A percentile compares a stretch with the other conserved stretches of the same genome.
Evolutionary conservation across 1,140 invertebrate genomes (phyloP).

Genomic region (Megathymus violae): DNA sequence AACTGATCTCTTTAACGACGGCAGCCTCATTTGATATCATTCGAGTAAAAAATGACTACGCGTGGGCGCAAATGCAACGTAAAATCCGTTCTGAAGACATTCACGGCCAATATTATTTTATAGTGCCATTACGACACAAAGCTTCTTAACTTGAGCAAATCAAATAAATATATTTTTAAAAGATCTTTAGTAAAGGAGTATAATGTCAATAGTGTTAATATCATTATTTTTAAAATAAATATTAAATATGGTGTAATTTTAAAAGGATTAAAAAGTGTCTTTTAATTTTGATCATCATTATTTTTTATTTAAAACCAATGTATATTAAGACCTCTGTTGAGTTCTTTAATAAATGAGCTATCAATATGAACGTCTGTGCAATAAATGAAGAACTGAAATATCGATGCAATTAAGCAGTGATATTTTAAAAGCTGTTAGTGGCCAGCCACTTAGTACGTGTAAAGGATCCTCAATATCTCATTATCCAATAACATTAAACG

Average conservation of each 20-base stretch:
- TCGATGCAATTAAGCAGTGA: not conserved
- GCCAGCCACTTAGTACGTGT: not conserved
- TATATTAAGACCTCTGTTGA: not conserved
- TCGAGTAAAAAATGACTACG: constrained; percentile 17
- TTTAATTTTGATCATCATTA: not conserved
- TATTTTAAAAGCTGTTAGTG: not conserved
- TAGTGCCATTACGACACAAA: not conserved
- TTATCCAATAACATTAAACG: too few species aligned
- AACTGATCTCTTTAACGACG: constrained; percentile 9
- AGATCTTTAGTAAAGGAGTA: not conserved
- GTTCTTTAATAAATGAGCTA: not conserved
- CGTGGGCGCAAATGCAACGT: constrained; percentile 15
- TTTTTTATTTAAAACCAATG: not conserved
- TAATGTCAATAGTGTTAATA: too few species aligned
- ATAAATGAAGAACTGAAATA: not conserved
- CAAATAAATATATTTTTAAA: not conserved
- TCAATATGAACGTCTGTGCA: not conserved
- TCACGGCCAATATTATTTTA: constrained; percentile 10
- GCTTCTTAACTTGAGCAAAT: not conserved
- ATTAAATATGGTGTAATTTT: too few species aligned
- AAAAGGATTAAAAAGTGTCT: too few species aligned
- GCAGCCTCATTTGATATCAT: constrained; percentile 11
- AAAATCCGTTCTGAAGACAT: constrained; percentile 10
- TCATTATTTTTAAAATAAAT: too few species aligned
- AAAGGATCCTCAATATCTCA: not conserved